phyloP scores from a whole-genome alignment of 1,140 invertebrate species.

The Augochlora pura region DNA sequence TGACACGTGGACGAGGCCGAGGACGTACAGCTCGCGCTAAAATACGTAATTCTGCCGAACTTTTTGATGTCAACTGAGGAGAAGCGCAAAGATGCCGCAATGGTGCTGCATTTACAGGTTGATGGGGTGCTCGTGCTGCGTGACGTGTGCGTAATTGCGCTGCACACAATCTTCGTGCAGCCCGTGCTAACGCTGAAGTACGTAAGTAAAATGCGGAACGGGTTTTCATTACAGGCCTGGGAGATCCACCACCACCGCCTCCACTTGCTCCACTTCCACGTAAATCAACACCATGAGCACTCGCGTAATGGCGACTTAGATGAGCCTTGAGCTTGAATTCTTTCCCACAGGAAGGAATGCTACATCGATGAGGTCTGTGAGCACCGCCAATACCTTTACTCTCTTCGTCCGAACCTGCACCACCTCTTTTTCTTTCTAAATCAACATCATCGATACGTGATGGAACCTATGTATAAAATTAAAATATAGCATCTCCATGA shows the following conservation, averaged over 20 bases:
- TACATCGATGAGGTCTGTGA: constrained; percentile 92
- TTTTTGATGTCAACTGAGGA: constrained; percentile 91
- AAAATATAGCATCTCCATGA: neutral
- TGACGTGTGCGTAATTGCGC: constrained; percentile 91
- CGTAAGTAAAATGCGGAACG: constrained; percentile 96
- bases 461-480: constrained; percentile 72
- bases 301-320: constrained; percentile 94
- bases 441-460: constrained; percentile 82
- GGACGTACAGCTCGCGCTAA: constrained; percentile 90
- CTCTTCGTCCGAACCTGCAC: constrained; percentile 77
- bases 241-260: constrained; percentile 83
- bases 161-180: constrained; percentile 91
- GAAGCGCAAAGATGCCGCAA: constrained; percentile 83
- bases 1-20: constrained; percentile 87
- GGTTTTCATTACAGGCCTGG: constrained; percentile 97
- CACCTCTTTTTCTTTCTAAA: constrained; percentile 73
- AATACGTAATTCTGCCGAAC: constrained; percentile 87
- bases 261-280: constrained; percentile 66
- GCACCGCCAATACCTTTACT: constrained; percentile 82
- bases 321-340: constrained; percentile 97
- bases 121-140: constrained; percentile 92
- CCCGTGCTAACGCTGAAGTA: constrained; percentile 92
- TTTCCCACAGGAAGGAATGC: constrained; percentile 93
- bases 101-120: constrained; percentile 83
- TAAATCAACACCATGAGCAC: constrained; percentile 90